Percentiles rank a stretch among this genome's conserved stretches.
Evolutionary conservation across 2,113 vertebrate genomes (phyloP).

Genomic region (Phrynosoma blainvillii): DNA sequence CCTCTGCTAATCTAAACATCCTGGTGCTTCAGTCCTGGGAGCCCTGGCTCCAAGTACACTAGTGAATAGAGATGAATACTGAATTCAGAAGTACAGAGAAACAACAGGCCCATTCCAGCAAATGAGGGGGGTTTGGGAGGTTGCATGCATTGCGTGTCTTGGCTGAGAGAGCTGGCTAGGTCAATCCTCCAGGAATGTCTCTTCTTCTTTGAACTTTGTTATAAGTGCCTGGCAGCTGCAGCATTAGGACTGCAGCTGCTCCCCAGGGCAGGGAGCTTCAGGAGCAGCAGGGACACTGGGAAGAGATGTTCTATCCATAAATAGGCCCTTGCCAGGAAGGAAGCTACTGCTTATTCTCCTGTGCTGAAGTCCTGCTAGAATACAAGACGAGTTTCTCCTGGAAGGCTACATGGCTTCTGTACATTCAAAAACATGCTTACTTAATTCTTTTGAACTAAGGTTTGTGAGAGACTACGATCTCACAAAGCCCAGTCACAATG

Average conservation of each 20-base stretch:
- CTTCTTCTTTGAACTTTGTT: slow-evolving; percentile 10
- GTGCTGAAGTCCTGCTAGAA: not conserved
- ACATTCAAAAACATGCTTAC: not conserved
- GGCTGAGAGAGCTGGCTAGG: not conserved
- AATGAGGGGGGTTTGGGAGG: not conserved
- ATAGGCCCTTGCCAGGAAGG: not conserved
- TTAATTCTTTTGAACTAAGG: too few species aligned
- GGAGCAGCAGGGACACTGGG: not conserved
- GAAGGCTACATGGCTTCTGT: not conserved
- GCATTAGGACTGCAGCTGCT: not conserved
- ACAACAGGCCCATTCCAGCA: not conserved
- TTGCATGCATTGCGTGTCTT: not conserved
- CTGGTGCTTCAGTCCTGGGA: not conserved
- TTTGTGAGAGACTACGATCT: too few species aligned
- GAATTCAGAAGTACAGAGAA: not conserved
- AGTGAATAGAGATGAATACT: not conserved
- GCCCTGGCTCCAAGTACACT: too few species aligned
- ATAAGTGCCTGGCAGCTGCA: not conserved
- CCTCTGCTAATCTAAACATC: too few species aligned
- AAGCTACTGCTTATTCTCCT: not conserved
- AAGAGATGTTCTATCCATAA: not conserved
- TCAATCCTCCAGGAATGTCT: slow-evolving; percentile 4
- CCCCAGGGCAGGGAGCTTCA: not conserved
- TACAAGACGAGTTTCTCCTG: not conserved
- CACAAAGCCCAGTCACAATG: too few species aligned